These are phyloP conservation scores for Gymnocypris eckloni DNA, from an alignment of 2,797 vertebrate species.

Conservation along the genomic window DNA sequence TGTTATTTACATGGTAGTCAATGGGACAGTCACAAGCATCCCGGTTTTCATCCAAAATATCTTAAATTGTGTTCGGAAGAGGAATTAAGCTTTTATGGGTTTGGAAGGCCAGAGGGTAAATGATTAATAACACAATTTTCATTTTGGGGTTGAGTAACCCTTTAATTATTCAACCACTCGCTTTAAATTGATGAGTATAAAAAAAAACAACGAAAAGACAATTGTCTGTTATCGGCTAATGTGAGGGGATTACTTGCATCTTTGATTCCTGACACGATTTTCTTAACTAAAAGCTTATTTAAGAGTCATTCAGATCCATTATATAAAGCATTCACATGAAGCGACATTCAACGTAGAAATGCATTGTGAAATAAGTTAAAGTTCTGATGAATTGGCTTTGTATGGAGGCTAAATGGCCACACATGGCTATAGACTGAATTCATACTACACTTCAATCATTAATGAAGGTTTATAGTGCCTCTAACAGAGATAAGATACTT, in stretches of 20 bases:
- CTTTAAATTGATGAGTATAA: too few species aligned
- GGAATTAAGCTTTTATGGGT: too few species aligned
- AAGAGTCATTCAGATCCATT: not conserved
- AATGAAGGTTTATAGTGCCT: not conserved
- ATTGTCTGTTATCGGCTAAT: too few species aligned
- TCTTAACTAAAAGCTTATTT: not conserved
- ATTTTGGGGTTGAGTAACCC: too few species aligned
- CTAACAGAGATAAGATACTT: not conserved
- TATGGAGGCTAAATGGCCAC: not conserved
- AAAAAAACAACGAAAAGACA: not conserved
- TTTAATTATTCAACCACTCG: too few species aligned
- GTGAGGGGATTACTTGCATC: not conserved
- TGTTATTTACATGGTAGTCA: too few species aligned
- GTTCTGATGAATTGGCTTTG: not conserved
- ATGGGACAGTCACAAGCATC: too few species aligned
- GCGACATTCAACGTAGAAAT: not conserved
- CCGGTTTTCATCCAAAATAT: too few species aligned
- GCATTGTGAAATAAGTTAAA: not conserved
- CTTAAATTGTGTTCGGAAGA: too few species aligned
- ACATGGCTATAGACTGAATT: not conserved
- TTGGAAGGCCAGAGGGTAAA: too few species aligned
- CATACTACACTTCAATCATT: not conserved
- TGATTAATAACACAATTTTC: too few species aligned
- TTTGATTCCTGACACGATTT: not conserved
- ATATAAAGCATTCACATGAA: not conserved